Base-by-base conservation (phyloP, 2,888 invertebrate species). In the Drosophila infuscata region DNA sequence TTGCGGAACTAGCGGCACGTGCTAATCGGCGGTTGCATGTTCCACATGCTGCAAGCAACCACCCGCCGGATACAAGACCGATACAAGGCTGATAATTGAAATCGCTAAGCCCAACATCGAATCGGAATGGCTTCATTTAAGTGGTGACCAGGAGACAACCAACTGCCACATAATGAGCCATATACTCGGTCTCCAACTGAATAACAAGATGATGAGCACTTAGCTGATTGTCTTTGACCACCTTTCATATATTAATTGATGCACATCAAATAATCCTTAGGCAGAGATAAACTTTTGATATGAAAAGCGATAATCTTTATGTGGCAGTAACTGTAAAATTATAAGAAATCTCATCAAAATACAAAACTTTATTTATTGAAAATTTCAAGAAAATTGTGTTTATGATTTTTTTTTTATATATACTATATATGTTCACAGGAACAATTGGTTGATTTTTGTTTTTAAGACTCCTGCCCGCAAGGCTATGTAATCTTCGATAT, bases 21-120 rank as follows among this genome's bases (percentile, higher is more conserved):
- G 90, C 86, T 88, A 89, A 91, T 88, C 89, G 84, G 90, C 79
- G 86, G 83, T 82, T 77, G 78, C 74, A 82, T 74, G 83, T 66
- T 48, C 61, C 60, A n/a, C 60, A n/a, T 67, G 67, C 70, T 73
- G 58, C 65, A 49, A 64, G 38, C 56, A 56, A 56, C 56, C 56
- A n/a, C 62, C 62, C 62, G 58, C 35, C 49, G 41, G 25, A 36
- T 20, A 38, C 51, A 35, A 46, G 32, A 20, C 20, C 20, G 63
- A 66, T 64, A 76, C 88, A 75, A 62, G 62, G 3, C 58, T 25
- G 88, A 89, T 89, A 89, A 86, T 89, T 86, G 86, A 89, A 89
- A 86, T 89, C 81, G 81, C 76, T 82, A 88, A 79, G 76, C 74
- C 57, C 70, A 56, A 67, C 76, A 71, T 53, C 74, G 71, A 75